Base-by-base conservation (phyloP, 2,888 invertebrate genomes). In the Lasioglossum marginatum region DNA sequence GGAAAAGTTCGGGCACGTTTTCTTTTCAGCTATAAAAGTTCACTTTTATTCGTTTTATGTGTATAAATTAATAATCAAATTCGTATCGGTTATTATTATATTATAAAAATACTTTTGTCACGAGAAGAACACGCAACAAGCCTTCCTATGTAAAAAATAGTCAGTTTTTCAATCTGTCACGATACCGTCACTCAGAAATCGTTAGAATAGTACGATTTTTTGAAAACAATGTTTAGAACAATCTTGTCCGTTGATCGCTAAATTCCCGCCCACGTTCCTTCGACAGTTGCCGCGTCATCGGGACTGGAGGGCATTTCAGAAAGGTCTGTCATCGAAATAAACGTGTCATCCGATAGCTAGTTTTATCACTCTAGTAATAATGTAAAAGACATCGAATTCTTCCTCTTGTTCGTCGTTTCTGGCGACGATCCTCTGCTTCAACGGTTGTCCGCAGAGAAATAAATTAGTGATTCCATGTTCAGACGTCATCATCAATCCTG, bases 281-380 rank as follows among this genome's bases (percentile, higher is more conserved):
- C 70, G 40, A 43, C 12, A 60, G n/a, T 43, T 31, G 10, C 34
- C 75, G 75, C 79, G 74, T 79, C 71, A 70, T 74, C 73, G 70
- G 6, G 37, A 60, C 60, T 10, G 4, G 52, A 14, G 74, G 19
- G 5, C 31, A 34, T 70, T 48, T 75, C 40, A 66, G 68, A 68
- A 48, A 68, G 43, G 23, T 19, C 45, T 31, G 66, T 68, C 79
- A 63, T 79, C 80, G 37, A 76, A 63, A 70, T 68, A 80, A 80
- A 80, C 76, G 68, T 80, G 75, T 52, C 75, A 40, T 66, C 43
- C 75, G 63, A 73, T 80, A 60, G 60, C 43, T 40, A 37, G 57
- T 71, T 78, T 78, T 60, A 60, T 78, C 23, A 31, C 40, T 8
- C 60, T 40, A 8, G 60, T 27, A 27, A 31, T 45, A 60, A 76